Evolutionary conservation across 2,888 invertebrate genomes (phyloP).

Genomic region (Linhomoeus sp.): DNA sequence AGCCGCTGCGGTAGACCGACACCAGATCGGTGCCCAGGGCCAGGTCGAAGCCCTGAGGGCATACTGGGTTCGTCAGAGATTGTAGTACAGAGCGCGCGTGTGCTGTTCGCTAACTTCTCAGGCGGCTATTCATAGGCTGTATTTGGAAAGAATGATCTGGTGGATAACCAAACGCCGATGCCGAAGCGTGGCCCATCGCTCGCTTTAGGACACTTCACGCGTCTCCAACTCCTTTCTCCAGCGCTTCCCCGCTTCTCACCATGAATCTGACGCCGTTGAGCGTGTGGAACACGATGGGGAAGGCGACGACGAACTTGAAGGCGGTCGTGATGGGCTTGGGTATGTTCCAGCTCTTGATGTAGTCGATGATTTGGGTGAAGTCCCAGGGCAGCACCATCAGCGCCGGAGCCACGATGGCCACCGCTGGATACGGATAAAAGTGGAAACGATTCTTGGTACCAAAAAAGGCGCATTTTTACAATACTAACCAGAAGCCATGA

Average conservation of each 20-base stretch:
- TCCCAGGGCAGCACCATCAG: conserved; percentile 21
- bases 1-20: conserved; percentile 22
- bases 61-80: too few relatives aligned
- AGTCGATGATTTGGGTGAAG: conserved; percentile 21
- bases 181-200: too few relatives aligned
- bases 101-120: too few relatives aligned
- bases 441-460: too few relatives aligned
- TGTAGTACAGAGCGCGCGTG: too few relatives aligned
- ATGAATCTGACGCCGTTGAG: conserved; percentile 26
- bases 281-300: conserved; percentile 24
- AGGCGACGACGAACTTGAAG: conserved; percentile 26
- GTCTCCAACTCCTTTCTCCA: too few relatives aligned
- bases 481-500: conserved; percentile 8
- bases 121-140: too few relatives aligned
- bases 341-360: conserved; percentile 14
- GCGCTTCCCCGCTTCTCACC: too few relatives aligned
- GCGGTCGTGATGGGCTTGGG: conserved; percentile 17
- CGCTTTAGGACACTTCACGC: too few relatives aligned
- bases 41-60: conserved; percentile 6
- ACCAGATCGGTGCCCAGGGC: conserved; percentile 5
- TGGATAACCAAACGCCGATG: too few relatives aligned
- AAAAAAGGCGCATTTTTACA: not conserved
- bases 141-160: too few relatives aligned
- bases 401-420: conserved; percentile 16
- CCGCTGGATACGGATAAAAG: not conserved